Percentiles rank a stretch among this genome's conserved stretches.
These are phyloP conservation scores for Columbina picui DNA, from an alignment of 2,113 vertebrate genomes.

Conservation along the genomic window DNA sequence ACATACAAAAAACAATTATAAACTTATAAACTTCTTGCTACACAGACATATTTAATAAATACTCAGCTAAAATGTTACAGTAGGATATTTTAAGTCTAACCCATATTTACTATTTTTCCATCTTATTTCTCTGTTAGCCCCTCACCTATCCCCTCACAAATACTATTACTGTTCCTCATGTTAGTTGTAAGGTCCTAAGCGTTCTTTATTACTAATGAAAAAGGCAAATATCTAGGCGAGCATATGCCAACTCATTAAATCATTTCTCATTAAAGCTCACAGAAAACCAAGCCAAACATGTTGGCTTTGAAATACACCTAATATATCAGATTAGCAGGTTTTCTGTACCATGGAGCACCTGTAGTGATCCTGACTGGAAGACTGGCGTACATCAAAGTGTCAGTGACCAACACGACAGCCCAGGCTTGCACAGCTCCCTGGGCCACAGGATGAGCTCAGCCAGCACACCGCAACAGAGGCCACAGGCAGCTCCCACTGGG, in stretches of 20 bases:
- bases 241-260: not conserved
- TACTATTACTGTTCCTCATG: not conserved
- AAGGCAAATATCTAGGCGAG: not conserved
- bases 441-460: not conserved
- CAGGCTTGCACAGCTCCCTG: not conserved
- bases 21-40: not conserved
- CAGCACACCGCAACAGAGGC: not conserved
- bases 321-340: not conserved
- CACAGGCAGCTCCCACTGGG: fast-evolving
- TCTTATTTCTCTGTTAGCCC: not conserved
- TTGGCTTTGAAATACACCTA: not conserved
- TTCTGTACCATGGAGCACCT: not conserved
- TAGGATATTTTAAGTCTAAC: not conserved
- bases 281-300: not conserved
- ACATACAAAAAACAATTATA: not conserved
- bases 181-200: not conserved
- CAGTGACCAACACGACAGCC: not conserved
- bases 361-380: not conserved
- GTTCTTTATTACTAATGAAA: not conserved
- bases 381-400: too few relatives aligned
- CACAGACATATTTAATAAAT: not conserved
- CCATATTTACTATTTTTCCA: not conserved
- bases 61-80: not conserved
- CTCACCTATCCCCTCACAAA: not conserved
- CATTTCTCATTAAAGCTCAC: not conserved